Percentiles rank a stretch among this genome's conserved stretches.
Conservation (phyloP, 2,888 invertebrate species). For the Paralinhomoeus sp. region DNA sequence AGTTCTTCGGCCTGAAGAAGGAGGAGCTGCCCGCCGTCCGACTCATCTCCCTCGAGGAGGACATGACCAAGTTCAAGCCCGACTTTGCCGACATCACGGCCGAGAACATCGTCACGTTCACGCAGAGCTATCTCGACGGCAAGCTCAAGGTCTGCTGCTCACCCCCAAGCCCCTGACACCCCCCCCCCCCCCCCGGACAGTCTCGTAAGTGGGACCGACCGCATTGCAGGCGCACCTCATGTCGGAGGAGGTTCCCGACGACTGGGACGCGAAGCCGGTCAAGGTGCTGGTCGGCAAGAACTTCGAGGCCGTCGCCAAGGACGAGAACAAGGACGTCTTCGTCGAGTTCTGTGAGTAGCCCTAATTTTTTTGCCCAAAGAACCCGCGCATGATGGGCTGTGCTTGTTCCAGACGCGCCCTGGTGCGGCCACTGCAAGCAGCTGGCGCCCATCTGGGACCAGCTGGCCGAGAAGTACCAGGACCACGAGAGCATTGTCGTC, state of each 20-base stretch:
- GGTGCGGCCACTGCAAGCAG: conserved; percentile 94
- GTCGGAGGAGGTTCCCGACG: conserved; percentile 73
- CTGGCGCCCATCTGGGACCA: conserved; percentile 85
- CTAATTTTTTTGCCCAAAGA: neutral
- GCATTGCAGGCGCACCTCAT: conserved; percentile 54
- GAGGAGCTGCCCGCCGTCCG: conserved; percentile 38
- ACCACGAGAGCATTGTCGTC: conserved; percentile 52
- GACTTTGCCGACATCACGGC: conserved; percentile 39
- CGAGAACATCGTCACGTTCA: conserved; percentile 51
- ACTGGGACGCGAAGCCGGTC: conserved; percentile 87
- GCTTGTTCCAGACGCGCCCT: conserved; percentile 49
- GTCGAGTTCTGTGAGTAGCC: conserved; percentile 62
- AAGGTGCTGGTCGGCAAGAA: conserved; percentile 67
- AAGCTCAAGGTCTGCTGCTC: conserved; percentile 44
- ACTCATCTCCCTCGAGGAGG: conserved; percentile 77
- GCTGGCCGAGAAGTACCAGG: conserved; percentile 74
- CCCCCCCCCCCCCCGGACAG: too few relatives aligned
- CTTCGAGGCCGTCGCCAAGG: conserved; percentile 73
- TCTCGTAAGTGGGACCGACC: too few relatives aligned
- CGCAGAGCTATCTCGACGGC: conserved; percentile 65
- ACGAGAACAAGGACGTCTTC: conserved; percentile 65
- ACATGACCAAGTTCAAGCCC: conserved; percentile 94
- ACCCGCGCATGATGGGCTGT: neutral
- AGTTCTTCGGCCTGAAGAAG: conserved; percentile 95
- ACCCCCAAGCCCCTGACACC: too few relatives aligned